Percentiles rank a stretch among this genome's conserved stretches.
Evolutionary conservation across 2,888 invertebrate genomes (phyloP).

Genomic region (Cephalotes varians): DNA sequence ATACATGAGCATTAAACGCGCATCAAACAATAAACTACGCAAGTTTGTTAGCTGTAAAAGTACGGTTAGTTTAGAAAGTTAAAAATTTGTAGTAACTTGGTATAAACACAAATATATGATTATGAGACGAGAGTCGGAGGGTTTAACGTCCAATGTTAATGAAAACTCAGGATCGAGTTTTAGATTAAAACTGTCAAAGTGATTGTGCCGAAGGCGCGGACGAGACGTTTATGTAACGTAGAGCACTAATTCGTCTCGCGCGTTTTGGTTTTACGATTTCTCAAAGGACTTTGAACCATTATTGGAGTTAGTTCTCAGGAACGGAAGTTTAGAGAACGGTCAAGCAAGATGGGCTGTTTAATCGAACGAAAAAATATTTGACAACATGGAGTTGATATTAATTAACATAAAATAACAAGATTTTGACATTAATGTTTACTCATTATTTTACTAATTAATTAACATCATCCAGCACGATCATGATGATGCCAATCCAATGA

Average conservation of each 20-base stretch:
- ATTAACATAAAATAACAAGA: no score
- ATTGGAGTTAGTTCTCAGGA: slow-evolving; percentile 40
- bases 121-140: background rate
- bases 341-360: slow-evolving; percentile 55
- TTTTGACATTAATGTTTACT: slow-evolving; percentile 46
- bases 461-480: slow-evolving; percentile 21
- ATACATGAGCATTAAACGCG: background rate
- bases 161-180: slow-evolving; percentile 20
- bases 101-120: slow-evolving; percentile 12
- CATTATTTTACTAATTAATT: slow-evolving; percentile 58
- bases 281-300: slow-evolving; percentile 34
- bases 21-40: background rate
- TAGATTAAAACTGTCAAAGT: slow-evolving; percentile 18
- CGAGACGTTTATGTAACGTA: slow-evolving; percentile 24
- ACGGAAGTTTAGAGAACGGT: slow-evolving; percentile 58
- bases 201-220: slow-evolving; percentile 1
- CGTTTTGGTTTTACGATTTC: slow-evolving; percentile 48
- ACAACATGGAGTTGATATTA: slow-evolving; percentile 56
- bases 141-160: slow-evolving; percentile 8
- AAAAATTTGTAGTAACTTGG: slow-evolving; percentile 19
- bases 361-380: slow-evolving; percentile 62
- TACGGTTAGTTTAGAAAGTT: slow-evolving; percentile 30
- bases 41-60: slow-evolving; percentile 32
- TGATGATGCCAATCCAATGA: background rate
- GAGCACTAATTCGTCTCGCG: slow-evolving; percentile 40